A percentile compares a stretch with the other conserved stretches of the same genome.
phyloP scores from a whole-genome alignment of 1,140 invertebrate species.

The Chironomus striatipennis region DNA sequence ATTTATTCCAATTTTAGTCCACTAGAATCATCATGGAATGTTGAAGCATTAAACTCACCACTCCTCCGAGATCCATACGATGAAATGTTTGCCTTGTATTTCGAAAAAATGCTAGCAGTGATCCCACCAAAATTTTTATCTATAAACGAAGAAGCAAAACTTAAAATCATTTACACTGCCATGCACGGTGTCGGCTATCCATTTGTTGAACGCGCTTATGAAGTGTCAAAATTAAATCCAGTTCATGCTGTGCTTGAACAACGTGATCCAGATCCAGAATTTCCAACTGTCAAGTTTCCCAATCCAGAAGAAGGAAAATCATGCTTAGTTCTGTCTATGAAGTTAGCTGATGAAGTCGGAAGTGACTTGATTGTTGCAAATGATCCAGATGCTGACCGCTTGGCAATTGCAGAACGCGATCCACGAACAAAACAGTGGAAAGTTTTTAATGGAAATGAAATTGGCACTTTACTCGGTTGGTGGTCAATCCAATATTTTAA shows the following conservation, averaged over 20 bases:
- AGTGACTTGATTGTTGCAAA: slow-evolving; percentile 85
- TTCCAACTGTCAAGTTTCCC: slow-evolving; percentile 88
- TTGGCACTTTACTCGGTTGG: slow-evolving; percentile 92
- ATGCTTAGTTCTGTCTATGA: slow-evolving; percentile 76
- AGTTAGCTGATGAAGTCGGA: slow-evolving; percentile 64
- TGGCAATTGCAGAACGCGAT: slow-evolving; percentile 82
- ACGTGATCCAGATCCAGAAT: slow-evolving; percentile 88
- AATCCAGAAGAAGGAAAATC: slow-evolving; percentile 96
- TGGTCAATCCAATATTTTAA: slow-evolving; percentile 67
- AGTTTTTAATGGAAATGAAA: slow-evolving; percentile 92
- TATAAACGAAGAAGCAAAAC: slow-evolving; percentile 37
- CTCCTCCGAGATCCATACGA: slow-evolving; percentile 46
- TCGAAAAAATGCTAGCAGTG: slow-evolving; percentile 26
- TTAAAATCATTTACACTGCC: slow-evolving; percentile 84
- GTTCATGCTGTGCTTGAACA: slow-evolving; percentile 76
- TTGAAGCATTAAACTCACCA: slow-evolving; percentile 30
- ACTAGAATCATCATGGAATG: slow-evolving; percentile 57
- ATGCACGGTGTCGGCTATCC: slow-evolving; percentile 95
- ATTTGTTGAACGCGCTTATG: slow-evolving; percentile 69
- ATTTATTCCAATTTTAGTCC: slow-evolving; percentile 48
- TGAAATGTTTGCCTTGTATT: slow-evolving; percentile 42
- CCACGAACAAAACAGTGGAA: slow-evolving; percentile 66
- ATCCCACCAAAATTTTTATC: slow-evolving; percentile 27
- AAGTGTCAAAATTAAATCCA: slow-evolving; percentile 62
- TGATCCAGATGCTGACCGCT: slow-evolving; percentile 96